Evolutionary conservation across 2,113 vertebrate species (phyloP).

Genomic region (Rhagologus leucostigma): DNA sequence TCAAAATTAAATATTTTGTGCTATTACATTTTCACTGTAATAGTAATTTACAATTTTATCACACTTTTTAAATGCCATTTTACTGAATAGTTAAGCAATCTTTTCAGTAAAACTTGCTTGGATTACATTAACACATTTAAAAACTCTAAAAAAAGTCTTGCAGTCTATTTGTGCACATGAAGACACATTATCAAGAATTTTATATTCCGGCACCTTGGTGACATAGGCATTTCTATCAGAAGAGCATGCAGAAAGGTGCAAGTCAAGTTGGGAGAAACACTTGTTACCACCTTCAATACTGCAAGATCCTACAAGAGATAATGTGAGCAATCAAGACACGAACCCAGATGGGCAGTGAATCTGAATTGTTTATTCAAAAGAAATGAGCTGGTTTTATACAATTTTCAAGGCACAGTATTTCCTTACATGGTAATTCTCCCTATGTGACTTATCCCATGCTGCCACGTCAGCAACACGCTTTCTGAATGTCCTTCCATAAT

Average conservation of each 20-base stretch:
- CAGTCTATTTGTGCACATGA: background rate
- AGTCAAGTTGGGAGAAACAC: background rate
- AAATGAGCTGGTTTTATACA: no score
- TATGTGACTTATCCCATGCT: no score
- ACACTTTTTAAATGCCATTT: background rate
- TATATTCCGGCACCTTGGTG: background rate
- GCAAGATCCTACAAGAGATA: background rate
- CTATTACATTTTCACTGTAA: background rate
- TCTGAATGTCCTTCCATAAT: no score
- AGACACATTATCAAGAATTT: background rate
- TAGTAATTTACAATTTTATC: background rate
- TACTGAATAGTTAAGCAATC: background rate
- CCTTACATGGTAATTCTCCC: no score
- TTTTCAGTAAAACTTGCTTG: background rate
- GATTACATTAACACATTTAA: background rate
- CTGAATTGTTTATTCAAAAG: no score
- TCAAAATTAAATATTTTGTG: background rate
- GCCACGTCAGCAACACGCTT: no score
- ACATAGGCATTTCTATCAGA: background rate
- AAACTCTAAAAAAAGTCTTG: background rate
- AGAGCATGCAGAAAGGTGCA: background rate
- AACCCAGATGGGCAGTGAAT: no score
- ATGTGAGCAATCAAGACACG: no score
- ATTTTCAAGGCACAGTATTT: no score
- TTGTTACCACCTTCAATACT: background rate